Evolutionary conservation across 2,113 vertebrate species (phyloP).

Genomic region (Colinus virginianus): DNA sequence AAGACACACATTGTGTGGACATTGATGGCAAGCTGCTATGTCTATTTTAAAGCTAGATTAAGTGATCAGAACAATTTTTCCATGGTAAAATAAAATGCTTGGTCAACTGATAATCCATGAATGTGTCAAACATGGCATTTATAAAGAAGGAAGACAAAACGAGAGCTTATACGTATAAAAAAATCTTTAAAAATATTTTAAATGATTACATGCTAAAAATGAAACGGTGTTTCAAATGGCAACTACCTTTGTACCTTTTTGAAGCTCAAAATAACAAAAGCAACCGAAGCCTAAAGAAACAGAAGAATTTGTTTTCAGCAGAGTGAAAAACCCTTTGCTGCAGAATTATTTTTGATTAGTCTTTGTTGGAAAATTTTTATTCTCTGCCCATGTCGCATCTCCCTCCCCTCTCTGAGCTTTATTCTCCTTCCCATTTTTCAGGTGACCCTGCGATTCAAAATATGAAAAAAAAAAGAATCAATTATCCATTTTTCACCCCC

Average conservation of each 20-base stretch:
- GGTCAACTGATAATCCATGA: not conserved
- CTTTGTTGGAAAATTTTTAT: not conserved
- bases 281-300: not conserved
- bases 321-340: not conserved
- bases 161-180: not conserved
- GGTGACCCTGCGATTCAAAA: not conserved
- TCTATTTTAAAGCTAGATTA: not conserved
- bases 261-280: not conserved
- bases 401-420: not conserved
- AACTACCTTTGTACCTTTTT: not conserved
- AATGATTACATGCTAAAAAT: not conserved
- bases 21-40: not conserved
- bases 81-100: not conserved
- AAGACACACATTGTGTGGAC: not conserved
- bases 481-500: not conserved
- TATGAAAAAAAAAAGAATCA: not conserved
- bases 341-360: not conserved
- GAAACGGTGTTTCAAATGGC: not conserved
- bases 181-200: not conserved
- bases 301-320: not conserved
- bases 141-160: conserved; percentile 10
- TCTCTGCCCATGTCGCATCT: not conserved
- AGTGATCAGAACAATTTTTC: not conserved
- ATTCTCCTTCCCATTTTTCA: not conserved
- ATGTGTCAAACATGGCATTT: accelerated